phyloP scores from a whole-genome alignment of 2,797 vertebrate genomes.

The Gymnoscopelus microlampas region DNA sequence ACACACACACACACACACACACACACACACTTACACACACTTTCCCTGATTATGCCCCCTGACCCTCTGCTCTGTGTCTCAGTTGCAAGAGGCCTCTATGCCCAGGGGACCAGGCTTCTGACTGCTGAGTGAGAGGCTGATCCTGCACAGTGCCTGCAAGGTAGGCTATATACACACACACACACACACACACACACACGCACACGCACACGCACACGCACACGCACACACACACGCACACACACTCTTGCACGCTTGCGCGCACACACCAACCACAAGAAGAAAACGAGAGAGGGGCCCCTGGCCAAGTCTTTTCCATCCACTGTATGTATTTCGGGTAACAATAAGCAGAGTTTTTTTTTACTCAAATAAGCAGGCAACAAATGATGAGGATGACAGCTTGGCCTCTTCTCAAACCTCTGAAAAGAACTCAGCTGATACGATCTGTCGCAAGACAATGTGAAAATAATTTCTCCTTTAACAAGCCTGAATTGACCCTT shows the following conservation, averaged over 20 bases:
- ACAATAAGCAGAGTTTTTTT: slow-evolving; percentile 25
- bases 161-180: slow-evolving; percentile 24
- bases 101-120: slow-evolving; percentile 51
- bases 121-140: slow-evolving; percentile 51
- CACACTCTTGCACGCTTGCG: no score
- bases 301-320: slow-evolving; percentile 35
- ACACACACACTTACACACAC: slow-evolving; percentile 22
- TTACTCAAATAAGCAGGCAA: slow-evolving; percentile 17
- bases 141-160: slow-evolving; percentile 61
- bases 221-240: neutral
- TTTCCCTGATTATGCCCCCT: slow-evolving; percentile 67
- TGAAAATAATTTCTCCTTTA: slow-evolving; percentile 3
- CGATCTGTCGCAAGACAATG: slow-evolving; percentile 5
- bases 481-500: neutral
- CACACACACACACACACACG: slow-evolving; percentile 1
- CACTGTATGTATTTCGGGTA: slow-evolving; percentile 30
- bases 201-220: slow-evolving; percentile 13
- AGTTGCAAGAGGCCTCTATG: slow-evolving; percentile 58
- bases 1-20: slow-evolving; percentile 17
- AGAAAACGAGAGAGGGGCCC: slow-evolving; percentile 14
- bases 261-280: slow-evolving; percentile 8
- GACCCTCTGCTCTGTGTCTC: slow-evolving; percentile 58
- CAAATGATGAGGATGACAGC: slow-evolving; percentile 20
- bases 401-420: neutral
- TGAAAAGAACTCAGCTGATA: neutral